Evolutionary conservation across 1,140 invertebrate genomes (phyloP).

Genomic region (Pomacea maculata): DNA sequence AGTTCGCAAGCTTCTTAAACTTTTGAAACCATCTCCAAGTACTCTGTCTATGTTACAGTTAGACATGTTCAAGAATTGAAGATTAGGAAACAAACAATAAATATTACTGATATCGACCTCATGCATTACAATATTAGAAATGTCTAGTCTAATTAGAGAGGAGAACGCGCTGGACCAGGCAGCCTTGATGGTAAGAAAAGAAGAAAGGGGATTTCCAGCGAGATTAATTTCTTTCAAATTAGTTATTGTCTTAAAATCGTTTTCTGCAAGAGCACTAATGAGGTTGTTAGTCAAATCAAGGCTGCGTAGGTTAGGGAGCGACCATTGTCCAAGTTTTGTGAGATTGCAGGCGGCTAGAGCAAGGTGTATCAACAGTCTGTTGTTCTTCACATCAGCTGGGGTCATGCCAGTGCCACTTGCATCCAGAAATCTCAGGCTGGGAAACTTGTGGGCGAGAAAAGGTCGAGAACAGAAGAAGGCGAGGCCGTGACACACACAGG

Average conservation of each 20-base stretch:
- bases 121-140: background rate
- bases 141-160: background rate
- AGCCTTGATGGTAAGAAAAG: background rate
- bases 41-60: background rate
- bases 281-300: conserved; percentile 21
- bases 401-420: background rate
- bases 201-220: background rate
- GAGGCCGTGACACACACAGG: conserved; percentile 18
- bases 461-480: conserved; percentile 13
- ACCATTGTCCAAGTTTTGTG: background rate
- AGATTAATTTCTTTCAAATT: background rate
- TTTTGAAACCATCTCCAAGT: conserved; percentile 7
- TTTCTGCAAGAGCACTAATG: background rate
- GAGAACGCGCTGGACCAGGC: too few relatives aligned
- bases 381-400: background rate
- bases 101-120: background rate
- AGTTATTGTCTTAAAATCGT: background rate
- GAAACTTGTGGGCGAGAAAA: background rate
- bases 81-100: too few relatives aligned
- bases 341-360: conserved; percentile 1
- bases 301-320: conserved; percentile 16
- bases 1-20: conserved; percentile 1
- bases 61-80: conserved; percentile 13
- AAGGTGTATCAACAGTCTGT: conserved; percentile 11
- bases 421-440: conserved; percentile 15